Evolutionary conservation across 2,797 vertebrate species (phyloP), one percentile per base, ranked within the genome.

Genomic region (Clarias fuscus): DNA sequence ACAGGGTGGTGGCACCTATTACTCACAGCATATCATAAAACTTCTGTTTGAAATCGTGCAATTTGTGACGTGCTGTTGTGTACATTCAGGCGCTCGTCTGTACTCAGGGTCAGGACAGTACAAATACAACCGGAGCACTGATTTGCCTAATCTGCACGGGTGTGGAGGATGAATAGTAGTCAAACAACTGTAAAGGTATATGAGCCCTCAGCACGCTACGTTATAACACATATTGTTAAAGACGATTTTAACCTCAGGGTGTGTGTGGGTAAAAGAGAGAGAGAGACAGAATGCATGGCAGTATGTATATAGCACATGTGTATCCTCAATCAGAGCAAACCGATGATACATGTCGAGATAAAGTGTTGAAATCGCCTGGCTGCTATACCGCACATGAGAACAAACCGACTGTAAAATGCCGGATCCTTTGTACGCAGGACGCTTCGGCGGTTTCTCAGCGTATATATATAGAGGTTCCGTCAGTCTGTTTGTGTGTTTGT

Each of bases 101-200:
- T 18, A 27, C 40, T 62, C 24, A 61, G 71, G 43, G 67, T 71
- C 48, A 33, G 43, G 61, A 5, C 30, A 24, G 67, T 62, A 7
- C 76, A 81, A 81, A 85, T 56, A 79, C 61, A 68, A 48, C 43
- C 0, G 27, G 84, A 65, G 78, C 80, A 65, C 79, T 65, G 84
- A 91, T 92, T 93, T 91, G 92, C 93, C 92, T 90, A 93, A 93
- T 93, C 89, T 78, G 68, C 27, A 56, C 87, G 89, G 67, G 30
- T 30, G 90, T 89, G 91, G 37, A 75, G 94, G 92, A 94, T 95
- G 93, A 94, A 94, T 93, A 92, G 88, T 86, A 91, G 87, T 93
- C 91, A 94, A 95, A 94, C 90, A 91, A 92, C 89, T 94, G 91
- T 93, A 90, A 93, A 92, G 89, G 89, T 76, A 89, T 88, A 88